Conservation (phyloP, 2,797 vertebrate species). For the Trachurus trachurus region DNA sequence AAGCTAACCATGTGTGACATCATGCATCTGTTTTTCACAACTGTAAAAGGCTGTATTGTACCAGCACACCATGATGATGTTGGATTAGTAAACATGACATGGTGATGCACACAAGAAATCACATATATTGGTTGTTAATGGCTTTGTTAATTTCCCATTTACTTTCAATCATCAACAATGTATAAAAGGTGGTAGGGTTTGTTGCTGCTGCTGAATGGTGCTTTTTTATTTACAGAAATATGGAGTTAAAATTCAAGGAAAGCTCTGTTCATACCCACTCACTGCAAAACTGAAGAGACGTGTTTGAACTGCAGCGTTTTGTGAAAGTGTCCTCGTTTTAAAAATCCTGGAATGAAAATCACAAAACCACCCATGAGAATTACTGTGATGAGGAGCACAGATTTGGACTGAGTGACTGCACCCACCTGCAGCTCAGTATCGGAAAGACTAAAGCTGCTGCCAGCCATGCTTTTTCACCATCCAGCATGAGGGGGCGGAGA, state of each 20-base stretch:
- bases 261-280: neutral
- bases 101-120: neutral
- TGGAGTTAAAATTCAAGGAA: neutral
- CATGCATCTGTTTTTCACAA: constrained; percentile 32
- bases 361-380: constrained; percentile 23
- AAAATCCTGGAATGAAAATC: constrained; percentile 12
- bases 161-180: neutral
- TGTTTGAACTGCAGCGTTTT: constrained; percentile 1
- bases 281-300: neutral
- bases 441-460: constrained; percentile 23
- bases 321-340: constrained; percentile 4
- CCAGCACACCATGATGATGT: constrained; percentile 19
- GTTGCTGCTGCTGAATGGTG: neutral
- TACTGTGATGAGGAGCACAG: constrained; percentile 28
- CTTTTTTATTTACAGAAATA: neutral
- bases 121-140: neutral
- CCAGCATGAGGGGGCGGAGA: constrained; percentile 38
- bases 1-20: constrained; percentile 43
- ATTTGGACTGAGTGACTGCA: constrained; percentile 30
- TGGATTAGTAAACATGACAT: constrained; percentile 28
- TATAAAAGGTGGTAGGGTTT: neutral
- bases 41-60: constrained; percentile 30
- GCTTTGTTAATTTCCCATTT: neutral
- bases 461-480: constrained; percentile 29
- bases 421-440: constrained; percentile 40